Conservation (phyloP, 2,113 vertebrate genomes). For the Orycteropus afer region DNA sequence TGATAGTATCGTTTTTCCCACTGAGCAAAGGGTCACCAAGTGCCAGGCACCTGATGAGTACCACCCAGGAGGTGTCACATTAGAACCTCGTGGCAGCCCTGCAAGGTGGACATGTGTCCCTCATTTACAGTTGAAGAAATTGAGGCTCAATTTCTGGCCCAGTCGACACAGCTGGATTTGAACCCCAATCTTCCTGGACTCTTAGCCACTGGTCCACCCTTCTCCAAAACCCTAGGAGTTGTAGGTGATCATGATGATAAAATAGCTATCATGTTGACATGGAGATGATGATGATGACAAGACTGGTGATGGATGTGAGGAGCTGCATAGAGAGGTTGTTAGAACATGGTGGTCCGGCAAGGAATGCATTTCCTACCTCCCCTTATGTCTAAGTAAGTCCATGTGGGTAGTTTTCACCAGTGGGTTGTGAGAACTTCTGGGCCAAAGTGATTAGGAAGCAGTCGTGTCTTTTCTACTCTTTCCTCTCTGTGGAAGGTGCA, state of each 20-base stretch:
- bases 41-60: background rate
- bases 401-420: background rate
- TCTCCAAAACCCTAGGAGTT: background rate
- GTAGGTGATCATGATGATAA: background rate
- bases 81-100: background rate
- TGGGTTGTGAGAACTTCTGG: background rate
- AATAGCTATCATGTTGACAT: background rate
- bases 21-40: background rate
- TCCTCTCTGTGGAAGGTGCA: background rate
- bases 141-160: background rate
- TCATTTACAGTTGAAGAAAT: background rate
- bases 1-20: background rate
- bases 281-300: background rate
- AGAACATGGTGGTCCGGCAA: background rate
- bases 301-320: background rate
- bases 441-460: background rate
- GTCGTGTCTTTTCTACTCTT: background rate
- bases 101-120: background rate
- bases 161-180: background rate
- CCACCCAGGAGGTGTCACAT: rapidly evolving
- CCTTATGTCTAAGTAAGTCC: background rate
- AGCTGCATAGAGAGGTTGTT: background rate
- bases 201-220: background rate
- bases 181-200: background rate
- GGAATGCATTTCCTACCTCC: background rate